Evolutionary conservation across 2,888 invertebrate species (phyloP).

Genomic region (Cantharis rustica): DNA sequence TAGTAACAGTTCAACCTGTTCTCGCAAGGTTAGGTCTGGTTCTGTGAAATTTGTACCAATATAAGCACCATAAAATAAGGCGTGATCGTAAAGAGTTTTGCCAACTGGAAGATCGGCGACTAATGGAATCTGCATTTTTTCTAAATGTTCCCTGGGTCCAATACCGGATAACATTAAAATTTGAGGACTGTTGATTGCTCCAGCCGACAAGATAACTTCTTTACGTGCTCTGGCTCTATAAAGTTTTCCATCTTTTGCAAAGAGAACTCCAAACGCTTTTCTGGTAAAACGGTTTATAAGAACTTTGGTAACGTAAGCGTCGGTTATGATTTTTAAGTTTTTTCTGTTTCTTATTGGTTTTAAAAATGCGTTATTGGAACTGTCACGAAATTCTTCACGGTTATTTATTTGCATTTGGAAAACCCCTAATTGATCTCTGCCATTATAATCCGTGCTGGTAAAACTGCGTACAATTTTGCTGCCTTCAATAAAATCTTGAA

Average conservation of each 20-base stretch:
- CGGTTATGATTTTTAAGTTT: conserved; percentile 80
- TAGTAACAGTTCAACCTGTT: neutral
- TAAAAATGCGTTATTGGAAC: conserved; percentile 86
- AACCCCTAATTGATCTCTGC: conserved; percentile 81
- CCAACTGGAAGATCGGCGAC: conserved; percentile 79
- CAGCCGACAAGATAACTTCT: conserved; percentile 85
- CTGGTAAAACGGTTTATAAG: conserved; percentile 69
- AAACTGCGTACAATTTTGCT: conserved; percentile 75
- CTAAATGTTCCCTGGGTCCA: conserved; percentile 77
- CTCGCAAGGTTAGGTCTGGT: neutral
- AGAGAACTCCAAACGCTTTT: conserved; percentile 78
- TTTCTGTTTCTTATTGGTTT: conserved; percentile 76
- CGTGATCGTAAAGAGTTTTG: conserved; percentile 85
- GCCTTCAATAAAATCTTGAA: conserved; percentile 80
- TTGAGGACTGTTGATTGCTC: conserved; percentile 87
- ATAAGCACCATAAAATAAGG: neutral
- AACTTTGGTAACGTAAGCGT: conserved; percentile 73
- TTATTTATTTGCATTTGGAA: conserved; percentile 87
- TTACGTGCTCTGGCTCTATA: conserved; percentile 72
- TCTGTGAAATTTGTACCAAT: neutral
- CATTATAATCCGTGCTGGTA: conserved; percentile 78
- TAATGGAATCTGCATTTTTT: conserved; percentile 73
- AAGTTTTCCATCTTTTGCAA: conserved; percentile 67
- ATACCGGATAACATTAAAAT: conserved; percentile 90
- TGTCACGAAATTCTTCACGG: conserved; percentile 74